Percentiles rank a stretch among this genome's conserved stretches.
phyloP scores from a whole-genome alignment of 2,888 invertebrate genomes.

The Pachymerium ferrugineum region DNA sequence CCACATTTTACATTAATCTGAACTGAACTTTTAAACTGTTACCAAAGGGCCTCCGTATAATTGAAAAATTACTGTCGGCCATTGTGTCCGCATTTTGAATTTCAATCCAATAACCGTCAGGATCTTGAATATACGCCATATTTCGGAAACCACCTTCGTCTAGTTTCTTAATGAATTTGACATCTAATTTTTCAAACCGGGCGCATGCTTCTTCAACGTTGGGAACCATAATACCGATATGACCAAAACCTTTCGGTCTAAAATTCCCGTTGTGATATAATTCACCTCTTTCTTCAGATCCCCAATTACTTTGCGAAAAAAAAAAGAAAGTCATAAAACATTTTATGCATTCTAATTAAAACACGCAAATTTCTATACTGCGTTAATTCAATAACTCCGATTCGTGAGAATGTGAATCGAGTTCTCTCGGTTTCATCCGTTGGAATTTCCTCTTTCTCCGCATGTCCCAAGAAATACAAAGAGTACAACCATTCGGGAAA shows the following conservation, averaged over 20 bases:
- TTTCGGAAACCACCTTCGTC: conserved; percentile 70
- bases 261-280: conserved; percentile 86
- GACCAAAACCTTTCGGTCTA: conserved; percentile 83
- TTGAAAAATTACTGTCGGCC: no score
- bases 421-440: conserved; percentile 62
- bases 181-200: conserved; percentile 76
- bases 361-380: conserved; percentile 59
- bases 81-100: conserved; percentile 58
- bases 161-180: conserved; percentile 83
- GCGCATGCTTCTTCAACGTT: conserved; percentile 83
- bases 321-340: background rate
- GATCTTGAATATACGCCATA: conserved; percentile 91
- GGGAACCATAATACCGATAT: conserved; percentile 87
- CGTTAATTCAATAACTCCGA: conserved; percentile 83
- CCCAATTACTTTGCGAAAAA: conserved; percentile 83
- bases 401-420: conserved; percentile 72
- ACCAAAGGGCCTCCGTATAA: no score
- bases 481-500: conserved; percentile 85
- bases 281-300: conserved; percentile 75
- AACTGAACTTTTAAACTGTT: no score
- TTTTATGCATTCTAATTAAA: background rate
- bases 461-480: conserved; percentile 87
- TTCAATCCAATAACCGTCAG: conserved; percentile 96
- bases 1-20: no score
- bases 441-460: conserved; percentile 67